These are phyloP conservation scores for Holacanthus passer DNA, from an alignment of 2,113 vertebrate species.

Conservation along the genomic window DNA sequence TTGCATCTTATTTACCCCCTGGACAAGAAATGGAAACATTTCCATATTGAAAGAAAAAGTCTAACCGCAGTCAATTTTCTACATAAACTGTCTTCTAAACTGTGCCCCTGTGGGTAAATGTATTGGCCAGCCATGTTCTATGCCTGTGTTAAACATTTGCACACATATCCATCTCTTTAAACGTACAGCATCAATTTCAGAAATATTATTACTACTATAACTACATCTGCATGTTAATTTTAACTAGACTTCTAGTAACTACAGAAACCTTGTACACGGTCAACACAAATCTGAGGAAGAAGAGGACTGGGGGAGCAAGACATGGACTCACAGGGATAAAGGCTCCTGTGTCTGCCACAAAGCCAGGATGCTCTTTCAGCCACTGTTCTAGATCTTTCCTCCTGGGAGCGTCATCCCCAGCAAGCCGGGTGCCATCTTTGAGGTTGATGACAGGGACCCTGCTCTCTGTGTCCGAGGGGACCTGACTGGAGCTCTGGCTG, in stretches of 20 bases:
- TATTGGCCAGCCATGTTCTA: not conserved
- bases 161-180: not conserved
- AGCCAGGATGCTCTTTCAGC: conserved; percentile 96
- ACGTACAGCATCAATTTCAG: not conserved
- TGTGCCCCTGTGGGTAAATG: not conserved
- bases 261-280: not conserved
- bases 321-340: conserved; percentile 91
- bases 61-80: not conserved
- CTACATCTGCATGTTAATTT: not conserved
- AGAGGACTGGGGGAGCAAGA: not conserved
- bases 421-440: conserved; percentile 96
- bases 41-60: not conserved
- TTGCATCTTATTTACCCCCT: conserved; percentile 87
- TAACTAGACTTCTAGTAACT: too few relatives aligned
- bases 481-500: conserved; percentile 80
- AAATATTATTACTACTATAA: too few relatives aligned
- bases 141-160: not conserved
- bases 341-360: conserved; percentile 95
- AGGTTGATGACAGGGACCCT: conserved; percentile 97
- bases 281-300: not conserved
- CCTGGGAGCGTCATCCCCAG: conserved; percentile 96
- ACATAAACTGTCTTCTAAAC: not conserved
- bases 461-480: conserved; percentile 88
- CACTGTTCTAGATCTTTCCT: conserved; percentile 95
- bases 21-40: not conserved